These are phyloP conservation scores for Hylaeus volcanicus DNA, from an alignment of 1,140 invertebrate species.

Conservation along the genomic window DNA sequence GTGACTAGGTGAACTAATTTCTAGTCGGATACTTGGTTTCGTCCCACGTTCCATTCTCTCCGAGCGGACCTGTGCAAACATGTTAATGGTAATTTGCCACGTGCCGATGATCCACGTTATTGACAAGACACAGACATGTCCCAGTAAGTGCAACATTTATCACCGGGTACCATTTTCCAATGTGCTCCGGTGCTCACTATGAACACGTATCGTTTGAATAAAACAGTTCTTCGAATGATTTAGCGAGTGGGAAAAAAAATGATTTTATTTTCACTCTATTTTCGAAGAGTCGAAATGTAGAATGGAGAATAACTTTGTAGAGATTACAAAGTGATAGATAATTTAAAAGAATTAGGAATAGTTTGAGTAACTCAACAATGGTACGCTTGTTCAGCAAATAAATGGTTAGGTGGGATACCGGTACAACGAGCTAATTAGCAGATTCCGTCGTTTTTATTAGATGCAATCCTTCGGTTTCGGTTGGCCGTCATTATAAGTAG, in stretches of 20 bases:
- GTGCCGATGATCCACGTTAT: constrained; percentile 59
- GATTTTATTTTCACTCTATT: no score
- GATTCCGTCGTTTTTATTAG: neutral
- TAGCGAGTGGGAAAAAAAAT: no score
- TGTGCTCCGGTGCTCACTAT: constrained; percentile 7
- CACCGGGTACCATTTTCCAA: constrained; percentile 29
- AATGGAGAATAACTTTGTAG: no score
- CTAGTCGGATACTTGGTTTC: constrained; percentile 37
- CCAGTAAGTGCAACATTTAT: constrained; percentile 54
- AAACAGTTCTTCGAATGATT: no score
- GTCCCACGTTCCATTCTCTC: constrained; percentile 43
- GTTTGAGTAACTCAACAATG: no score
- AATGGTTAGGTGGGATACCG: neutral
- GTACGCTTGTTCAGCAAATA: no score
- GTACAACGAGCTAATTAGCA: neutral
- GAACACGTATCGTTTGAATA: no score
- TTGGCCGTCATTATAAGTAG: neutral
- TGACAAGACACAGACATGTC: constrained; percentile 56
- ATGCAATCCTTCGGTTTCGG: neutral
- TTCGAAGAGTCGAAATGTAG: no score
- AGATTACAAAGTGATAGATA: no score
- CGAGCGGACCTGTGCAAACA: constrained; percentile 56
- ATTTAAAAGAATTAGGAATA: no score
- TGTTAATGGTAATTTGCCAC: constrained; percentile 54
- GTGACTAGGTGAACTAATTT: constrained; percentile 46